Evolutionary conservation across 2,888 invertebrate species (phyloP), one percentile per base, ranked within the genome.

Genomic region (Microplitis manilae): DNA sequence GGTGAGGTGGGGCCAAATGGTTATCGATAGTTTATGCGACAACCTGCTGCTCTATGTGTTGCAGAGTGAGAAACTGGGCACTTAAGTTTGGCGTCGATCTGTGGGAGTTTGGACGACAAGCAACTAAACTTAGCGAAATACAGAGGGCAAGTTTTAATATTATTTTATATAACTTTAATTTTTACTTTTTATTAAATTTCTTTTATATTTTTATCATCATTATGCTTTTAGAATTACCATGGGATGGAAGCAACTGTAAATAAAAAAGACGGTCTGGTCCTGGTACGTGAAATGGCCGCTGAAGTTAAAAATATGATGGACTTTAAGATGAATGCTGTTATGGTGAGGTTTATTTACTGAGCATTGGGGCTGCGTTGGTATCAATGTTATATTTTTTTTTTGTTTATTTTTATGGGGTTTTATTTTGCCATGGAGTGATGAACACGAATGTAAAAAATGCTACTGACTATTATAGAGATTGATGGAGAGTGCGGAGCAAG

Each of bases 241-340:
- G 94, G 94, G 83, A 93, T 93, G 87, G 94, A 95, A 83, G 94
- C 95, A 80, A 94, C 94, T 85, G 95, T 97, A 78, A 93, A 93
- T 73, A 93, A 95, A 81, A 96, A 96, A 89, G 97, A 97, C 87
- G 96, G 97, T 7, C 92, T 96, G 80, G 92, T 96, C 80, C 92
- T 97, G 83, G 94, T 97, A 78, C 93, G 96, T 69, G 96, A 97
- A 90, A 94, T 97, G 92, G 96, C 96, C 9, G 93, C 94, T 0
- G 97, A 97, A 91, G 96, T 98, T 75, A 96, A 97, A 90, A 96
- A 96, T 90, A 96, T 97, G 93, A 95, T 97, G 95, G 96, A 96
- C 89, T 96, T 96, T 91, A 96, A 97, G 91, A 96, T 95, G 91
- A 95, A 96, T 89, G 96, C 97, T 41, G 96, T 97, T 75, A 95